Conservation (phyloP, 35 echinoderm and acorn worm genomes). For the Heliocidaris tuberculata region DNA sequence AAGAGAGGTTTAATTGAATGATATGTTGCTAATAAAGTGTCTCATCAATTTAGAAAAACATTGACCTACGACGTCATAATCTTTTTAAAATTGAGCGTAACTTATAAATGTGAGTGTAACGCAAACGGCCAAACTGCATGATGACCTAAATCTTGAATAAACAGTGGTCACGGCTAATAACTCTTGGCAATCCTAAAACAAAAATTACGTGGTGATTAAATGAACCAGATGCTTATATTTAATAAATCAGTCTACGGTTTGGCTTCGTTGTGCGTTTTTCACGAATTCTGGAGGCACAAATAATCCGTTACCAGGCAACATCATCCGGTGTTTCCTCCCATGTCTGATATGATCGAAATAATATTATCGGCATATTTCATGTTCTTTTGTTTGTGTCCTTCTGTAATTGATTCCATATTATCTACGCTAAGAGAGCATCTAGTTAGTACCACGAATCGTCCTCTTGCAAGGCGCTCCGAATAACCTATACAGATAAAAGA, state of each 20-base stretch:
- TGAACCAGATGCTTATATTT: background rate
- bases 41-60: too few species aligned
- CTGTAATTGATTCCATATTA: background rate
- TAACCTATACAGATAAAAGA: background rate
- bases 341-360: background rate
- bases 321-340: background rate
- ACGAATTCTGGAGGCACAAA: background rate
- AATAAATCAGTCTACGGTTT: background rate
- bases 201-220: background rate
- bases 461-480: conserved; percentile 10
- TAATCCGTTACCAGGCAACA: background rate
- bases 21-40: too few species aligned
- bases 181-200: background rate
- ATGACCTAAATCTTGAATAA: too few species aligned
- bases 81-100: too few species aligned
- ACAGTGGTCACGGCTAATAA: background rate
- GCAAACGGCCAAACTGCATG: too few species aligned
- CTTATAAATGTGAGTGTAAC: too few species aligned
- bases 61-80: too few species aligned
- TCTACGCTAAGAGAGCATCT: background rate
- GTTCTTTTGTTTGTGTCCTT: conserved; percentile 7
- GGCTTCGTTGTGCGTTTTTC: background rate
- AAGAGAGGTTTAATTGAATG: too few species aligned
- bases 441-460: conserved; percentile 9
- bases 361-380: background rate